Base-by-base conservation (phyloP, 2,888 invertebrate genomes). In the Andrena bucephala region DNA sequence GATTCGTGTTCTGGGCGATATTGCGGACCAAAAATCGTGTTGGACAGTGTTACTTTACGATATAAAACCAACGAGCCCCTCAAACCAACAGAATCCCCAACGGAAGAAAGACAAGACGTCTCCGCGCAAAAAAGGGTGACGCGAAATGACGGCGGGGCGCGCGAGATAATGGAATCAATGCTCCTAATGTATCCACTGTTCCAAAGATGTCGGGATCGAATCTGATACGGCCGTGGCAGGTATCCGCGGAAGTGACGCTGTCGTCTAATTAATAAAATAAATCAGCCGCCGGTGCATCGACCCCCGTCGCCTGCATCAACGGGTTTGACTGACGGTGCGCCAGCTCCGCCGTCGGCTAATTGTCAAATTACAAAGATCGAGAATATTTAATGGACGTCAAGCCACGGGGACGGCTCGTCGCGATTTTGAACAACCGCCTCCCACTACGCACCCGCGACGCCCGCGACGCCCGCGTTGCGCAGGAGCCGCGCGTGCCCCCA, bases 311-410 rank as follows among this genome's bases (percentile, higher is more conserved):
- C 50, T 82, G 82, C 82, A 82, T 79, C 78, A 83, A 66, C 77
- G 72, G 66, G 27, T 78, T 83, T 87, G 88, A 87, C 83, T 87
- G 87, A 87, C 87, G 81, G 83, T 74, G 79, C 60, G 68, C 83
- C 76, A 59, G 73, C 80, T 80, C 80, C 50, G 80, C 79, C 83
- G 88, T 88, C 88, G 83, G 83, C 90, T 90, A 89, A 91, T 91
- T 91, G 90, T 91, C 90, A 91, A 91, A 91, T 91, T 91, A 91
- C 88, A 86, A 89, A 90, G 91, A 91, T 91, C 91, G 84, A 85
- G 91, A 91, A 89, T 87, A 90, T 85, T 87, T 91, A 90, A 91
- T 91, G 89, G 89, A 90, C 88, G 86, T 81, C 85, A 86, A 70
- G 83, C 59, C 80, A 77, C 33, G 65, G 57, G 68, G 74, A 82